phyloP scores from a whole-genome alignment of 2,888 invertebrate genomes.

The Atrina japonica region DNA sequence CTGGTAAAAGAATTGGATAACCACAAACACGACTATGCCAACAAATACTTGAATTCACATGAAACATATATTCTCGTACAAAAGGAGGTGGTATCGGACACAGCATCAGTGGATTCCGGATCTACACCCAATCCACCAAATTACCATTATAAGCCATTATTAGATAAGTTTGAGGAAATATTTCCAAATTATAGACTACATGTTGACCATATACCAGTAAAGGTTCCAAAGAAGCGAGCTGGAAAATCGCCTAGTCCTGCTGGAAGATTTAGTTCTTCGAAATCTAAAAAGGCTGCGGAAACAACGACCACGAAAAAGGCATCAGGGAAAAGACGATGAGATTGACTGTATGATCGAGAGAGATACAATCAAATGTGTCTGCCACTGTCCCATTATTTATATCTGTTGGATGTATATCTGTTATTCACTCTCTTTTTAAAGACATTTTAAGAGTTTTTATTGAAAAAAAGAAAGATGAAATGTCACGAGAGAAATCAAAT shows the following conservation, averaged over 20 bases:
- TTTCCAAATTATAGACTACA: constrained; percentile 76
- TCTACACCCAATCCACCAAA: constrained; percentile 56
- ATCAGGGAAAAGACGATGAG: constrained; percentile 24
- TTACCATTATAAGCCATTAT: constrained; percentile 74
- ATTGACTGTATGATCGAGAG: too few species aligned
- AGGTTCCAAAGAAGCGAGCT: constrained; percentile 57
- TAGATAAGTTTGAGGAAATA: constrained; percentile 72
- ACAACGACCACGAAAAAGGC: constrained; percentile 20
- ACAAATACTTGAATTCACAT: constrained; percentile 76
- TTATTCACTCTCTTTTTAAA: too few species aligned
- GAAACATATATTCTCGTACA: constrained; percentile 77
- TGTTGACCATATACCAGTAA: constrained; percentile 66
- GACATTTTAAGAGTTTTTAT: too few species aligned
- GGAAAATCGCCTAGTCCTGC: constrained; percentile 77
- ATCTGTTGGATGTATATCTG: too few species aligned
- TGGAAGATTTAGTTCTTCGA: constrained; percentile 59
- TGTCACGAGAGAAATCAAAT: too few species aligned
- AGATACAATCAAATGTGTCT: too few species aligned
- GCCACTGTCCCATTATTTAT: too few species aligned
- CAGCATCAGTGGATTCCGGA: constrained; percentile 46
- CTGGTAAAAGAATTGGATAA: constrained; percentile 78
- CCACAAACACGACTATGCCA: constrained; percentile 76
- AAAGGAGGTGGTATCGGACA: constrained; percentile 67
- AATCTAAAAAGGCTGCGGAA: constrained; percentile 31
- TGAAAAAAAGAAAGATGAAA: too few species aligned